These are phyloP conservation scores for Xestia rhomboidea DNA, from an alignment of 2,888 invertebrate genomes.

Conservation along the genomic window DNA sequence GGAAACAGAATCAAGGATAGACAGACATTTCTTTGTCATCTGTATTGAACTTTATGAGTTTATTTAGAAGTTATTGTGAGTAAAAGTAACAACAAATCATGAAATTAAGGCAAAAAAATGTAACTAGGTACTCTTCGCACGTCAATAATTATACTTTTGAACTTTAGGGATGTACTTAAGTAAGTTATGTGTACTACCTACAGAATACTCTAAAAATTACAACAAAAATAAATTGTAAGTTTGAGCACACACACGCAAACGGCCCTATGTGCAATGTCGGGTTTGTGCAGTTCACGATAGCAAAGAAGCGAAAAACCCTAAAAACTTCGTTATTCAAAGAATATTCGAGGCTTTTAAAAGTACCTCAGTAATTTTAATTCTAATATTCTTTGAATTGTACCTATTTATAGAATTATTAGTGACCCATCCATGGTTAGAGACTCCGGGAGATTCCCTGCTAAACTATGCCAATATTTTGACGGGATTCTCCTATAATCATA, in stretches of 20 bases:
- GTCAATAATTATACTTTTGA: background rate
- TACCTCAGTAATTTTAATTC: background rate
- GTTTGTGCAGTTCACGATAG: too few relatives aligned
- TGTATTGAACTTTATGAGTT: background rate
- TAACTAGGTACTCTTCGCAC: background rate
- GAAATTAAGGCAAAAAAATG: background rate
- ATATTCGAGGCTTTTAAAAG: background rate
- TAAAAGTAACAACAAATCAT: background rate
- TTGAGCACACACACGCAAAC: background rate
- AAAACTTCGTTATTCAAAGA: background rate
- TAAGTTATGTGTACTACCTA: background rate
- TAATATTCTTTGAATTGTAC: background rate
- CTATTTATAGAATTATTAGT: background rate
- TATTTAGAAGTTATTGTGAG: background rate
- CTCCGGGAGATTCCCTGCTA: background rate
- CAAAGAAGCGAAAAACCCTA: background rate
- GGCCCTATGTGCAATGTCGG: background rate
- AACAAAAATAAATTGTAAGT: background rate
- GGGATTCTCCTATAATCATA: background rate
- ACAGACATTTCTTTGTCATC: background rate
- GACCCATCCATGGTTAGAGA: background rate
- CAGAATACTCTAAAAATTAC: background rate
- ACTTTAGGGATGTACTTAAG: background rate
- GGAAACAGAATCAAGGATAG: constrained; percentile 1
- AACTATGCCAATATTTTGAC: background rate